These are phyloP conservation scores for Seriola quinqueradiata DNA, from an alignment of 2,113 vertebrate genomes.

Conservation along the genomic window DNA sequence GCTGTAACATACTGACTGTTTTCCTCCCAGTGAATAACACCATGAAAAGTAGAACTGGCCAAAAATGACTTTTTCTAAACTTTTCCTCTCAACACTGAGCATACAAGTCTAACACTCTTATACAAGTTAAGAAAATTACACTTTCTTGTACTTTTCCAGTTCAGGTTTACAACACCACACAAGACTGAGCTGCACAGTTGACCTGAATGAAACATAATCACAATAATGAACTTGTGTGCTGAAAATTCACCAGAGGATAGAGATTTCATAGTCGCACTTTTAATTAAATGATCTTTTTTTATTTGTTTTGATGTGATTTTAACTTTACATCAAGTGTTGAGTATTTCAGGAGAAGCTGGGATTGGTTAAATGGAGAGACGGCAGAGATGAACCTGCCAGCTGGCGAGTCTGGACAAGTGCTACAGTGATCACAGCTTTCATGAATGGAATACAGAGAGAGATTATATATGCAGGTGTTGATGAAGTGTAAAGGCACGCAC, in stretches of 20 bases:
- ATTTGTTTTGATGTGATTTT: background rate
- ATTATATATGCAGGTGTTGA: slow-evolving; percentile 14
- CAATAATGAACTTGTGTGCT: slow-evolving; percentile 37
- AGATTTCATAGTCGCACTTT: slow-evolving; percentile 14
- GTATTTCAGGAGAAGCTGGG: background rate
- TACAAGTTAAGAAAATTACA: background rate
- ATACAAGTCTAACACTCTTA: no score
- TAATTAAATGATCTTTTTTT: background rate
- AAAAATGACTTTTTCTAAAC: no score
- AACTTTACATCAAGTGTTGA: background rate
- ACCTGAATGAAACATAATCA: slow-evolving; percentile 33
- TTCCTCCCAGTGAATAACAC: no score
- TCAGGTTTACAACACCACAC: background rate
- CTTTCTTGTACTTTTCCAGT: slow-evolving; percentile 4
- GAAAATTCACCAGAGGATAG: slow-evolving; percentile 13
- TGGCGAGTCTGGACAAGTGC: slow-evolving; percentile 16
- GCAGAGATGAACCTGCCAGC: background rate
- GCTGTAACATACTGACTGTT: background rate
- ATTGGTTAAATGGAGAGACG: background rate
- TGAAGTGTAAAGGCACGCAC: slow-evolving; percentile 8
- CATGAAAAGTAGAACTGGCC: no score
- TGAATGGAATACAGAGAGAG: slow-evolving; percentile 3
- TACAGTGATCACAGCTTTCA: slow-evolving; percentile 35
- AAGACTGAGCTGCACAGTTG: background rate
- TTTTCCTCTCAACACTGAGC: background rate